Base-by-base conservation (phyloP, 1,140 invertebrate genomes). In the Mizuhopecten yessoensis region DNA sequence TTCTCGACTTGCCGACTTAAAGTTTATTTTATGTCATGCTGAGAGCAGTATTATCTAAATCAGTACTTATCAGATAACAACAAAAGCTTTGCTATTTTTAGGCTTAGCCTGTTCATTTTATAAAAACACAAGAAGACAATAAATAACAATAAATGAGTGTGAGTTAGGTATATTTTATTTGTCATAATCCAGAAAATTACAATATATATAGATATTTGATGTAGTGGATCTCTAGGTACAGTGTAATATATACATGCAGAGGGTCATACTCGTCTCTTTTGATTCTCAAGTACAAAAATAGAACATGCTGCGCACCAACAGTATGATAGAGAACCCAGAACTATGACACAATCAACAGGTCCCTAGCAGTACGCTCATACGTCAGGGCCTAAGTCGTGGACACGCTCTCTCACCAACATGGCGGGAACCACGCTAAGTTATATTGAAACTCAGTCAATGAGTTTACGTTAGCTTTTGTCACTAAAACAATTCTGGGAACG, bases 151-250 rank as follows among this genome's bases (percentile, higher is more conserved):
- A 75, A n/a, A 5, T 75, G 23, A 75, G 2, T 0, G 57, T 75
- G 57, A 75, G 57, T 75, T 75, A 75, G 57, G 57, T 75, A 75
- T 75, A 75, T 75, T 75, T 75, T 75, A 75, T 75, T 75, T 75
- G 57, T 75, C 57, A 75, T 75, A 75, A 75, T 29, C 57, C 57
- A 75, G 57, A 75, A 75, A 75, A 75, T 75, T 75, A 75, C 57
- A 75, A 75, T 75, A 75, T 75, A 75, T 75, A 75, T 75, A 75
- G 57, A 75, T 75, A 75, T 75, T 75, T 75, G n/a, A 75, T 75
- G 45, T 75, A n/a, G n/a, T n/a, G n/a, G n/a, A 75, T 75, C 57
- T 75, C 57, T 75, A 75, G 1, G 57, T 75, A 75, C 57, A 75
- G 57, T 75, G 57, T n/a, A 29, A 75, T n/a, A n/a, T 75, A 75